Conservation (phyloP, 2,113 vertebrate genomes). For the Bubo blakistoni region DNA sequence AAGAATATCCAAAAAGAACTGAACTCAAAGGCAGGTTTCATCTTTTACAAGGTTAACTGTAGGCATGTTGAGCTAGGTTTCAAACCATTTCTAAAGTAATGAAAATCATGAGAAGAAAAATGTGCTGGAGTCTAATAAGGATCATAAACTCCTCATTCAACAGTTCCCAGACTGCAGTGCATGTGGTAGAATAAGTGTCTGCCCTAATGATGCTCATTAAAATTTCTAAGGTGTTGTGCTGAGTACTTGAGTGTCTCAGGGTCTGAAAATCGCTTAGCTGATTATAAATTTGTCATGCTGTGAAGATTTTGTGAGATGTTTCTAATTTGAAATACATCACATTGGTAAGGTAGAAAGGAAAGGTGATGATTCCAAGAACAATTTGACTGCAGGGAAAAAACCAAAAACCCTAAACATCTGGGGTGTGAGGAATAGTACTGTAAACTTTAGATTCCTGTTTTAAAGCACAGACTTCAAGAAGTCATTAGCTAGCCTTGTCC, state of each 20-base stretch:
- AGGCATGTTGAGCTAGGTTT: neutral
- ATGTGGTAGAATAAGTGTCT: neutral
- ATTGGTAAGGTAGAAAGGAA: neutral
- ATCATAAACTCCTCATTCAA: conserved; percentile 15
- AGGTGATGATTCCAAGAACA: neutral
- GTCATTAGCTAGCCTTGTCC: neutral
- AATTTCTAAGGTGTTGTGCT: neutral
- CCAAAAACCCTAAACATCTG: neutral
- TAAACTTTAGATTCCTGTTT: neutral
- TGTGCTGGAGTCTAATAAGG: neutral
- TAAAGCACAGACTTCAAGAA: neutral
- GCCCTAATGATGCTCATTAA: conserved; percentile 24
- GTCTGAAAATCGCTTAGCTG: neutral
- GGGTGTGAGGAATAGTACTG: neutral
- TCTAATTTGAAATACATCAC: neutral
- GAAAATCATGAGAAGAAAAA: neutral
- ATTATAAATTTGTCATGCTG: conserved; percentile 5
- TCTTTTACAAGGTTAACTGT: neutral
- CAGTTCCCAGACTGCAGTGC: neutral
- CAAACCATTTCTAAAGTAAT: neutral
- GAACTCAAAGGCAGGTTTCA: neutral
- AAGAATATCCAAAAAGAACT: neutral
- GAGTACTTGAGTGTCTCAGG: neutral
- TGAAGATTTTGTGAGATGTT: neutral
- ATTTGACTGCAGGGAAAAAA: neutral